phyloP scores from a whole-genome alignment of 2,797 vertebrate genomes.

The Pangasius larnaudii region DNA sequence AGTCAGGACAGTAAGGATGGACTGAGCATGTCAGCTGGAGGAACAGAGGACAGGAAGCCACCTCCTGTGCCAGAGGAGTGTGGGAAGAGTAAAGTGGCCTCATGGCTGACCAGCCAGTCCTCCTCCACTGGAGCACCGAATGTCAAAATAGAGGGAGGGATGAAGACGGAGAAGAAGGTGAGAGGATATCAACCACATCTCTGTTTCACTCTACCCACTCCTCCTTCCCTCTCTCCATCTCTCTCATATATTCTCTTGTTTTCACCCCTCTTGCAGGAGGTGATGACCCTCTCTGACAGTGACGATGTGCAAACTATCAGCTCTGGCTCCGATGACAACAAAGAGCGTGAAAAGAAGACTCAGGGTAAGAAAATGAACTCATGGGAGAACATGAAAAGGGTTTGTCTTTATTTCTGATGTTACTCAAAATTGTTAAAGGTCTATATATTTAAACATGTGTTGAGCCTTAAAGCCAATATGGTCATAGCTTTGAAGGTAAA shows the following conservation, averaged over 20 bases:
- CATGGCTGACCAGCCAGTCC: conserved; percentile 88
- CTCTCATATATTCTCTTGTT: not conserved
- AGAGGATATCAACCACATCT: not conserved
- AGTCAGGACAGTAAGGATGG: conserved; percentile 83
- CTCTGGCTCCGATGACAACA: conserved; percentile 91
- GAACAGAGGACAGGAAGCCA: conserved; percentile 80
- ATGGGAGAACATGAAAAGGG: too few species aligned
- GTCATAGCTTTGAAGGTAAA: not conserved
- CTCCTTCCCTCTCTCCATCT: not conserved
- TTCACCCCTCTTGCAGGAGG: conserved; percentile 75
- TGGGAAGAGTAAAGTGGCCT: conserved; percentile 93
- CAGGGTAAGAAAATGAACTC: conserved; percentile 58
- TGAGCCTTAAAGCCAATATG: not conserved
- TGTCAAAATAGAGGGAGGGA: conserved; percentile 57
- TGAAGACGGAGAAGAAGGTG: conserved; percentile 72
- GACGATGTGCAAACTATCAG: conserved; percentile 98
- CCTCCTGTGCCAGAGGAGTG: conserved; percentile 87
- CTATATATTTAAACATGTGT: not conserved
- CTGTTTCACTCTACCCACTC: not conserved
- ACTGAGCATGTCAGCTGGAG: conserved; percentile 62
- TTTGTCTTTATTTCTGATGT: not conserved
- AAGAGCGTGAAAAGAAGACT: conserved; percentile 77
- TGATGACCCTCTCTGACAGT: conserved; percentile 93
- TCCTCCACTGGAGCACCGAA: conserved; percentile 29
- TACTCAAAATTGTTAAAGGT: not conserved